A percentile compares a stretch with the other conserved stretches of the same genome.
Evolutionary conservation across 2,113 vertebrate species (phyloP).

Genomic region (Urocitellus parryii): DNA sequence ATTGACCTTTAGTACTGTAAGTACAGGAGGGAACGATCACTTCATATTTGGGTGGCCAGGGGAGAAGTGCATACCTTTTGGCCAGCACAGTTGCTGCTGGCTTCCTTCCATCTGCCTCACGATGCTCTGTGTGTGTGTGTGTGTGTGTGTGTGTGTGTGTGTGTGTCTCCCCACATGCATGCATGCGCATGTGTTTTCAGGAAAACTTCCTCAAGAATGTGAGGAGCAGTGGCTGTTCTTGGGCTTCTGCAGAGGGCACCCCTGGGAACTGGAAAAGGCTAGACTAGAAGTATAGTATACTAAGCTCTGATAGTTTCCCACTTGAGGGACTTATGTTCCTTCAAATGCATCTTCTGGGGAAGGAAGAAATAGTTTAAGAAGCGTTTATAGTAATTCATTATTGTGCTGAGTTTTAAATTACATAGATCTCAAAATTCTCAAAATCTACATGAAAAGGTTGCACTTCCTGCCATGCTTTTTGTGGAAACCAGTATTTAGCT

Average conservation of each 20-base stretch:
- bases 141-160: too few species aligned
- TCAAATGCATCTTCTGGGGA: background rate
- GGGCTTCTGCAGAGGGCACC: background rate
- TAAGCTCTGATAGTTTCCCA: background rate
- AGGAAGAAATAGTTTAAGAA: background rate
- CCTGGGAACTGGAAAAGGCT: background rate
- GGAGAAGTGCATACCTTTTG: background rate
- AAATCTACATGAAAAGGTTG: background rate
- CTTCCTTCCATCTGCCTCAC: background rate
- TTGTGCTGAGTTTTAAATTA: background rate
- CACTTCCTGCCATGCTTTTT: background rate
- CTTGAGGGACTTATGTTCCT: background rate
- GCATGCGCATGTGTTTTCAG: too few species aligned
- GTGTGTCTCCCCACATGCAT: too few species aligned
- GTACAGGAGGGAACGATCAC: background rate
- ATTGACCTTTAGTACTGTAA: background rate
- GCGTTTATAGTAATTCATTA: background rate
- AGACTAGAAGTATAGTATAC: background rate
- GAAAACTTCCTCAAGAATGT: background rate
- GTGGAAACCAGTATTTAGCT: background rate
- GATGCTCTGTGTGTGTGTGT: background rate
- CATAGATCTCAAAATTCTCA: too few species aligned
- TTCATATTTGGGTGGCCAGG: background rate
- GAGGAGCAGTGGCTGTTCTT: too few species aligned
- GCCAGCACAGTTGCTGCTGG: background rate